Conservation (phyloP, 2,797 vertebrate genomes). For the Malacoctenus gilli region DNA sequence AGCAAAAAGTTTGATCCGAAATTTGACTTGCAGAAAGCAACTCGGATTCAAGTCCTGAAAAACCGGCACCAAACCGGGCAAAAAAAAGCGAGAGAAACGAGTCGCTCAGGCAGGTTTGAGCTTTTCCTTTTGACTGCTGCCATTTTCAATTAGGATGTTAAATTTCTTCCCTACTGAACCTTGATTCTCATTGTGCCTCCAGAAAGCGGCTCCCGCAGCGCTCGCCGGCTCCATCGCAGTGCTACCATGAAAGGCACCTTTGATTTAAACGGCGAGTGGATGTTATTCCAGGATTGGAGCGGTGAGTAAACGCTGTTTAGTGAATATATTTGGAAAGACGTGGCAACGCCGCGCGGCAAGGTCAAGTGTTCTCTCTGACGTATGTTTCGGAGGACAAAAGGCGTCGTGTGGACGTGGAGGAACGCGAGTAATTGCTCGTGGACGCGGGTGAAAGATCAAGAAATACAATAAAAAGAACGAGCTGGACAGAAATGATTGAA, state of each 20-base stretch:
- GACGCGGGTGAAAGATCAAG: background rate
- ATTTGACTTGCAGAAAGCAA: too few relatives aligned
- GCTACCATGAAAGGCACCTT: background rate
- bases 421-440: background rate
- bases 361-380: background rate
- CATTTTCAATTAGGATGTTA: background rate
- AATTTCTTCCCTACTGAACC: background rate
- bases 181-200: background rate
- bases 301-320: background rate
- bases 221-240: background rate
- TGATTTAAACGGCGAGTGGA: background rate
- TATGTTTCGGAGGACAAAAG: too few relatives aligned
- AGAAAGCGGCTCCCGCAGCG: background rate
- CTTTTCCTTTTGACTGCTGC: background rate
- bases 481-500: too few relatives aligned
- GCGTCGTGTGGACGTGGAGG: too few relatives aligned
- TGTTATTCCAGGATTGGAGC: background rate
- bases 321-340: background rate
- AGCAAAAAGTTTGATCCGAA: too few relatives aligned
- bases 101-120: too few relatives aligned
- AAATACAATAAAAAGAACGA: background rate
- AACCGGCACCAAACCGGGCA: too few relatives aligned
- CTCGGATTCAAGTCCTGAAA: too few relatives aligned
- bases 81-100: too few relatives aligned
- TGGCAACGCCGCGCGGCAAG: background rate